These are phyloP conservation scores for Trachymyrmex septentrionalis DNA, from an alignment of 1,140 invertebrate genomes.

Conservation along the genomic window DNA sequence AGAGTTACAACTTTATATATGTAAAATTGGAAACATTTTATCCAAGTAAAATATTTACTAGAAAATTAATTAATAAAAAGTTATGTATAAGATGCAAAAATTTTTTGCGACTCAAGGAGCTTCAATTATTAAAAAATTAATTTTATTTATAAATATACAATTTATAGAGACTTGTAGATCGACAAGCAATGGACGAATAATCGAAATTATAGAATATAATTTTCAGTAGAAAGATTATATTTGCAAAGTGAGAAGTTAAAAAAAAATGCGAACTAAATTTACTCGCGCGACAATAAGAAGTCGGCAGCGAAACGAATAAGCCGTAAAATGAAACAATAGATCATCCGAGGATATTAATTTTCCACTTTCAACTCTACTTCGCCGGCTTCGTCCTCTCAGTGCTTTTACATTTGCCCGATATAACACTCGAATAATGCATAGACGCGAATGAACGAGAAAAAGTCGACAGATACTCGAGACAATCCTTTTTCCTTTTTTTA, in stretches of 20 bases:
- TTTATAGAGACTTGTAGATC: no score
- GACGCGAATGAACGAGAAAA: background rate
- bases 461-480: background rate
- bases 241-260: constrained; percentile 5
- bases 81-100: background rate
- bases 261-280: constrained; percentile 22
- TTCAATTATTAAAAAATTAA: background rate
- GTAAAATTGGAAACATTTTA: background rate
- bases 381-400: constrained; percentile 6
- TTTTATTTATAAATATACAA: background rate
- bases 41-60: background rate
- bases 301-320: constrained; percentile 51
- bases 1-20: background rate
- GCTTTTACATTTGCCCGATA: constrained; percentile 38
- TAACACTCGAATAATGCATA: constrained; percentile 41
- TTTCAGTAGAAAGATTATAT: background rate
- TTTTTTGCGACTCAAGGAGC: background rate
- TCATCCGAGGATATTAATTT: constrained; percentile 70
- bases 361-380: constrained; percentile 49
- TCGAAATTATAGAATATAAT: background rate
- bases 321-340: constrained; percentile 65
- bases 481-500: background rate
- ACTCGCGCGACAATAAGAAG: constrained; percentile 56
- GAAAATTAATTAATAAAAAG: background rate
- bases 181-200: background rate